Conservation (phyloP, 2,888 invertebrate genomes). For the Philonicus albiceps region DNA sequence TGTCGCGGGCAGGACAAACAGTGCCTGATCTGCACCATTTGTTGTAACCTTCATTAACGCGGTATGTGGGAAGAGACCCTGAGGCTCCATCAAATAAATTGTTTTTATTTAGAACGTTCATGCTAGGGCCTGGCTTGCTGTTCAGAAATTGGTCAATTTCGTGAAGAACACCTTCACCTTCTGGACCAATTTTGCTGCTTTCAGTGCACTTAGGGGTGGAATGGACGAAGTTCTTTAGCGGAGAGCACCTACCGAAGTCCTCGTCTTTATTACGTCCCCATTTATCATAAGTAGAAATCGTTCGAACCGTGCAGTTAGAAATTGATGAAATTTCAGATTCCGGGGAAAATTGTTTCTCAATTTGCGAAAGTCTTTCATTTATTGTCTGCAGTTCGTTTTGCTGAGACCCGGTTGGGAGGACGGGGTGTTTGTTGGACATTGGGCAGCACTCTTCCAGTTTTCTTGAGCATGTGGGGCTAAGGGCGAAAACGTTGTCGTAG, state of each 20-base stretch:
- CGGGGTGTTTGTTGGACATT: background rate
- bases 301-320: slow-evolving; percentile 50
- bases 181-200: background rate
- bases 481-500: background rate
- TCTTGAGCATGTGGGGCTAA: background rate
- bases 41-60: background rate
- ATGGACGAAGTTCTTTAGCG: slow-evolving; percentile 49
- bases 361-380: slow-evolving; percentile 55
- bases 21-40: background rate
- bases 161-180: background rate
- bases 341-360: slow-evolving; percentile 54
- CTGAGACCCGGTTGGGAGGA: slow-evolving; percentile 54
- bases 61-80: background rate
- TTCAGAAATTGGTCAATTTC: slow-evolving; percentile 60
- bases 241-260: background rate
- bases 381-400: slow-evolving; percentile 58
- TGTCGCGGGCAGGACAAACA: background rate
- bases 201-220: slow-evolving; percentile 58
- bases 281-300: background rate
- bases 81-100: background rate
- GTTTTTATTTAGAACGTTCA: slow-evolving; percentile 39
- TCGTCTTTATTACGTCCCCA: background rate
- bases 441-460: background rate
- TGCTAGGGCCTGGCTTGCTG: background rate
- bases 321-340: slow-evolving; percentile 60